Evolutionary conservation across 2,797 vertebrate species (phyloP).

Genomic region (Jordanella pulchra): DNA sequence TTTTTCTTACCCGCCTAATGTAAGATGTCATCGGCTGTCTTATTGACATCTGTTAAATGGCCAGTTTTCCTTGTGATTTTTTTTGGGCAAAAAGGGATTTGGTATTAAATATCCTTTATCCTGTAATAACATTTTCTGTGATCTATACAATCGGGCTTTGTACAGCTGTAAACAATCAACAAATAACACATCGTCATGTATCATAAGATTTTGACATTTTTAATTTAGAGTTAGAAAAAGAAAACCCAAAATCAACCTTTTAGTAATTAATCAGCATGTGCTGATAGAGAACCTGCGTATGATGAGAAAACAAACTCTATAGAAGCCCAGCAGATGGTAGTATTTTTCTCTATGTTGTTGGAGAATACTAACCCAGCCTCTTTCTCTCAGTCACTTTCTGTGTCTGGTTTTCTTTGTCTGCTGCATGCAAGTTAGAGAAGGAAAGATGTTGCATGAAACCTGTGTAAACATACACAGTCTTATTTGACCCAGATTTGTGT

Average conservation of each 20-base stretch:
- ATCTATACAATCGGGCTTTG: background rate
- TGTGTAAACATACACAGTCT: background rate
- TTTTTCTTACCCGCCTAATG: background rate
- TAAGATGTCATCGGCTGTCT: background rate
- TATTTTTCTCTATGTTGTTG: constrained; percentile 54
- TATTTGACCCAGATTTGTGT: background rate
- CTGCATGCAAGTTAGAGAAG: background rate
- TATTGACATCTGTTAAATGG: too few relatives aligned
- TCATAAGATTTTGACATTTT: background rate
- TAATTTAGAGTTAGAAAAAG: too few relatives aligned
- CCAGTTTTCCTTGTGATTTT: background rate
- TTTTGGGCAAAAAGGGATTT: background rate
- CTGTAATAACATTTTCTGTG: background rate
- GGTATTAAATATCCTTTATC: background rate
- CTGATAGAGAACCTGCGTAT: background rate
- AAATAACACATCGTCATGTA: background rate
- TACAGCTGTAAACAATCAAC: background rate
- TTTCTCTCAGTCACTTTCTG: background rate
- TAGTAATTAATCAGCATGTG: background rate
- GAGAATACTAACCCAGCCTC: constrained; percentile 5
- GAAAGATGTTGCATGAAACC: background rate
- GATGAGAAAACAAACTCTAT: constrained; percentile 3
- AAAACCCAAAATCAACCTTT: background rate
- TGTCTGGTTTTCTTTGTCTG: background rate
- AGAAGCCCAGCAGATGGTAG: constrained; percentile 70